Evolutionary conservation across 2,113 vertebrate species (phyloP).

Genomic region (Halichoerus grypus): DNA sequence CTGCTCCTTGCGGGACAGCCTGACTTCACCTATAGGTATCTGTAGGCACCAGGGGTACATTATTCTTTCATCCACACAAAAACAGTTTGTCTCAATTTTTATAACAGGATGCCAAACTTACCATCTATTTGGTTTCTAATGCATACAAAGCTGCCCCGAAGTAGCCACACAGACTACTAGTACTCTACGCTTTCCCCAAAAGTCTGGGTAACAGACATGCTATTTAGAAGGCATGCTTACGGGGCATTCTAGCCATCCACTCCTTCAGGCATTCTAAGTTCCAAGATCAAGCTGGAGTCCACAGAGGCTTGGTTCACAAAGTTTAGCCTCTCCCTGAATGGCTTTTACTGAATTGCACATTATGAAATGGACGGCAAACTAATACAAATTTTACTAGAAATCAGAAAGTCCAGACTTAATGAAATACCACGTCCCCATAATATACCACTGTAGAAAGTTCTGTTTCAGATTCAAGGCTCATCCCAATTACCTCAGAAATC

Average conservation of each 20-base stretch:
- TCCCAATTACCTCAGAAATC: conserved; percentile 8
- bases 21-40: background rate
- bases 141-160: background rate
- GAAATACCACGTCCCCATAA: background rate
- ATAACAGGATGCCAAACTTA: background rate
- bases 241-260: background rate
- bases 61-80: background rate
- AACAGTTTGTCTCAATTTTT: background rate
- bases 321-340: background rate
- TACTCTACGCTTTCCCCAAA: background rate
- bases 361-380: background rate
- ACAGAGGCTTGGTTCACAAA: background rate
- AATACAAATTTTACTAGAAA: background rate
- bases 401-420: background rate
- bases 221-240: background rate
- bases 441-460: background rate
- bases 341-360: background rate
- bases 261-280: background rate
- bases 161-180: background rate
- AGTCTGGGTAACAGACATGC: background rate
- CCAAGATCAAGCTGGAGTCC: background rate
- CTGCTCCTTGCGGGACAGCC: background rate
- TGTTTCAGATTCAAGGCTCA: background rate
- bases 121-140: background rate
- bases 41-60: background rate